phyloP scores from a whole-genome alignment of 2,888 invertebrate genomes.

The Pantelozetes paolii region DNA sequence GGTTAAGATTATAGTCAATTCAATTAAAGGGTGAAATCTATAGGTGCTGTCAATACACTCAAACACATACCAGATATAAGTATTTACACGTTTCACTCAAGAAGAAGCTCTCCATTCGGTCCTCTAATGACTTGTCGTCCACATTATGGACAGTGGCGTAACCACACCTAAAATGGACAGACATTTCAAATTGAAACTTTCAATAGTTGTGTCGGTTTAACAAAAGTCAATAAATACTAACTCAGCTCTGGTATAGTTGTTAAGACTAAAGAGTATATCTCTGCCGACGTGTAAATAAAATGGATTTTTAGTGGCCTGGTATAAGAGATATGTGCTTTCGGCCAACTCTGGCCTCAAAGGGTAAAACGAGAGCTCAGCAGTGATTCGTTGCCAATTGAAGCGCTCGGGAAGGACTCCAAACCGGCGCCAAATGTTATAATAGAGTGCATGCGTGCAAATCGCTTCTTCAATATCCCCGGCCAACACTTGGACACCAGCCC shows the following conservation, averaged over 20 bases:
- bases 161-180: conserved; percentile 56
- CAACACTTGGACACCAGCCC: conserved; percentile 55
- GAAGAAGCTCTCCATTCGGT: conserved; percentile 65
- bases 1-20: neutral
- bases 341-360: conserved; percentile 63
- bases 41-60: too few species aligned
- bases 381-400: conserved; percentile 55
- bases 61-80: conserved; percentile 58
- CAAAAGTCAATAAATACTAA: conserved; percentile 49
- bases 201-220: conserved; percentile 5
- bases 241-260: conserved; percentile 57
- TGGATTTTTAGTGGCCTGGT: conserved; percentile 62
- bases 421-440: conserved; percentile 61
- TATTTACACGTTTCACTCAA: conserved; percentile 64
- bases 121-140: conserved; percentile 59
- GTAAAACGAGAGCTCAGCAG: conserved; percentile 61
- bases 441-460: conserved; percentile 62
- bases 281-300: conserved; percentile 63
- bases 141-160: conserved; percentile 64
- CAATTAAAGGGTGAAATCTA: neutral
- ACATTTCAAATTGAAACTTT: neutral
- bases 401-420: conserved; percentile 60
- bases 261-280: conserved; percentile 59
- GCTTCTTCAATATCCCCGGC: conserved; percentile 64
- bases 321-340: conserved; percentile 63